Percentiles rank a stretch among this genome's conserved stretches.
Conservation (phyloP, 1,140 invertebrate species). For the Apocrypta bakeri region DNA sequence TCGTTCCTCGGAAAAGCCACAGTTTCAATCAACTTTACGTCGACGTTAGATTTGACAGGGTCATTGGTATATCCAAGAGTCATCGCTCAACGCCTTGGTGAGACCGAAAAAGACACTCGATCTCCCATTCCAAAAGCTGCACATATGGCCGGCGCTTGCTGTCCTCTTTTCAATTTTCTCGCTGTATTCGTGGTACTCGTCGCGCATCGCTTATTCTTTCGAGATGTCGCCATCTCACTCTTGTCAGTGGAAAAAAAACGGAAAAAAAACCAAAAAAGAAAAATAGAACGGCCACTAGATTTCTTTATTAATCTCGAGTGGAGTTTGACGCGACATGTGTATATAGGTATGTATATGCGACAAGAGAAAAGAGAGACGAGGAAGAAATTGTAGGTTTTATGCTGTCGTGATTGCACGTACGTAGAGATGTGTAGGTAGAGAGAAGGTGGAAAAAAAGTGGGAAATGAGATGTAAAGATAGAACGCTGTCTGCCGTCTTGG, state of each 20-base stretch:
- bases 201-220: conserved; percentile 11
- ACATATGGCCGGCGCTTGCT: conserved; percentile 3
- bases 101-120: neutral
- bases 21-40: neutral
- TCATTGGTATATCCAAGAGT: conserved; percentile 15
- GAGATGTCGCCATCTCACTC: neutral
- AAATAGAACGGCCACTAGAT: neutral
- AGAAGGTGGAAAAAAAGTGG: neutral
- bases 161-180: conserved; percentile 26
- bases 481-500: neutral
- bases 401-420: neutral
- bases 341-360: no score
- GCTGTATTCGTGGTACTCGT: neutral
- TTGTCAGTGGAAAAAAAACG: neutral
- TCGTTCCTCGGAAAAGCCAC: neutral
- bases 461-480: conserved; percentile 2
- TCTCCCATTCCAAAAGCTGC: neutral
- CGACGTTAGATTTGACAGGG: neutral
- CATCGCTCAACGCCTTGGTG: neutral
- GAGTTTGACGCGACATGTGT: neutral
- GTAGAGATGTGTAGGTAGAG: neutral
- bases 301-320: neutral
- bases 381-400: neutral
- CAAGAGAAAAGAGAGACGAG: neutral
- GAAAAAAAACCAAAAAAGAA: no score